These are phyloP conservation scores for Acromyrmex heyeri DNA, from an alignment of 1,140 invertebrate species.

Conservation along the genomic window DNA sequence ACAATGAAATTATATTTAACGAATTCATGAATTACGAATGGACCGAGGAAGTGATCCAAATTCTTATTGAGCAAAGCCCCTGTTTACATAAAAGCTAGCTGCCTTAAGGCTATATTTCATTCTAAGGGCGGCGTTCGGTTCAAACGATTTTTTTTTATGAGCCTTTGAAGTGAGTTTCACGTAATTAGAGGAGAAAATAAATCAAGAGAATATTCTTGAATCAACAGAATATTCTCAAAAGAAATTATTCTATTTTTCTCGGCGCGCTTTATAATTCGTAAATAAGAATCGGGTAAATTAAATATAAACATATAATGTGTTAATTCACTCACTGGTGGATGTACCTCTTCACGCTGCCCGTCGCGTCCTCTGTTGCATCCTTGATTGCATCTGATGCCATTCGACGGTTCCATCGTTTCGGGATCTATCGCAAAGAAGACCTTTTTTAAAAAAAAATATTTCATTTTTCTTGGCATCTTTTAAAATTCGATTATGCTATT, in stretches of 20 bases:
- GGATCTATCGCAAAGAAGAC: background rate
- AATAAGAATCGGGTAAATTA: background rate
- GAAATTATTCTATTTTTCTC: background rate
- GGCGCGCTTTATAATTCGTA: background rate
- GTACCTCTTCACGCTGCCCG: background rate
- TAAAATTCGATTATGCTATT: no score
- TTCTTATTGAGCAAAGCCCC: background rate
- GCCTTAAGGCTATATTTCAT: background rate
- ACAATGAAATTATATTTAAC: background rate
- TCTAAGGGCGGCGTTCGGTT: background rate
- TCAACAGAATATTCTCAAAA: background rate
- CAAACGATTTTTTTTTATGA: constrained; percentile 16
- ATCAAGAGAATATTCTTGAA: background rate
- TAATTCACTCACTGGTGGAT: constrained; percentile 6
- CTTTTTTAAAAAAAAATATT: no score
- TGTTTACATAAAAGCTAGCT: constrained; percentile 19
- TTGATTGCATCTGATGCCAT: background rate
- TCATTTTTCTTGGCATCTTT: no score
- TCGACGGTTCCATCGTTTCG: background rate
- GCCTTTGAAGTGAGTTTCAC: background rate
- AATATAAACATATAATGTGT: background rate
- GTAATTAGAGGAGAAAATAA: background rate
- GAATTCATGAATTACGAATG: background rate
- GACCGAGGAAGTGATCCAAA: constrained; percentile 5
- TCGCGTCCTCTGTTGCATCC: background rate